A percentile compares a stretch with the other conserved stretches of the same genome.
phyloP scores from a whole-genome alignment of 2,797 vertebrate genomes.

The Morus bassanus region DNA sequence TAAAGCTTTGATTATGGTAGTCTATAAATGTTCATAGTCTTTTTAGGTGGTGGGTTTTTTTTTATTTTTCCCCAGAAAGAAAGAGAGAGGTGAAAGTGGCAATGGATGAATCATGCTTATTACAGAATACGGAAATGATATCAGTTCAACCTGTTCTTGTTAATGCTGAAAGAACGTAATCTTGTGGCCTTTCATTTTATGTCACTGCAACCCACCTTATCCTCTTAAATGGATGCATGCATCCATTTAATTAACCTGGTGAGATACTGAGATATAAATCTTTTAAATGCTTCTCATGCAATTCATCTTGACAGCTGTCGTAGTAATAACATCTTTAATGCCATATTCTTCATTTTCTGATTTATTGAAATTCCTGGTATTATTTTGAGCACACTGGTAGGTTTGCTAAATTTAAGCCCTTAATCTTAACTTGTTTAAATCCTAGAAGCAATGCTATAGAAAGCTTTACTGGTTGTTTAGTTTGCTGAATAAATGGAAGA shows the following conservation, averaged over 20 bases:
- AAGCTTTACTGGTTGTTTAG: background rate
- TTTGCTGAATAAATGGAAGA: slow-evolving; percentile 40
- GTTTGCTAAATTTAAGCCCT: slow-evolving; percentile 53
- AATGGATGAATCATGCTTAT: slow-evolving; percentile 53
- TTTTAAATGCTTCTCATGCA: slow-evolving; percentile 50
- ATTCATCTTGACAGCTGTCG: slow-evolving; percentile 60
- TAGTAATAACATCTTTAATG: slow-evolving; percentile 55
- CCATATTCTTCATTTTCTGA: slow-evolving; percentile 47
- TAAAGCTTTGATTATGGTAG: slow-evolving; percentile 56
- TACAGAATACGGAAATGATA: slow-evolving; percentile 44
- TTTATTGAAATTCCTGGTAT: slow-evolving; percentile 65
- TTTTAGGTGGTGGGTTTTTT: background rate
- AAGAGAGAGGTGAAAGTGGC: slow-evolving; percentile 60
- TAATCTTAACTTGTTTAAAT: slow-evolving; percentile 60
- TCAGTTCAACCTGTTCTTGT: background rate
- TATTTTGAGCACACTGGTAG: slow-evolving; percentile 42
- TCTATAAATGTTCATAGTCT: slow-evolving; percentile 29
- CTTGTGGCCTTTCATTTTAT: slow-evolving; percentile 47
- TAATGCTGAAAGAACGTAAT: slow-evolving; percentile 25
- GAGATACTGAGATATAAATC: slow-evolving; percentile 51
- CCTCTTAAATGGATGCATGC: slow-evolving; percentile 49
- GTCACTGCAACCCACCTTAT: slow-evolving; percentile 32
- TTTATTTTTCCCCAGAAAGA: background rate
- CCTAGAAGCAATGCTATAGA: slow-evolving; percentile 13
- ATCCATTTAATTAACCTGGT: slow-evolving; percentile 65